phyloP scores from a whole-genome alignment of 1,140 invertebrate genomes.

The Trichomalopsis sarcophagae region DNA sequence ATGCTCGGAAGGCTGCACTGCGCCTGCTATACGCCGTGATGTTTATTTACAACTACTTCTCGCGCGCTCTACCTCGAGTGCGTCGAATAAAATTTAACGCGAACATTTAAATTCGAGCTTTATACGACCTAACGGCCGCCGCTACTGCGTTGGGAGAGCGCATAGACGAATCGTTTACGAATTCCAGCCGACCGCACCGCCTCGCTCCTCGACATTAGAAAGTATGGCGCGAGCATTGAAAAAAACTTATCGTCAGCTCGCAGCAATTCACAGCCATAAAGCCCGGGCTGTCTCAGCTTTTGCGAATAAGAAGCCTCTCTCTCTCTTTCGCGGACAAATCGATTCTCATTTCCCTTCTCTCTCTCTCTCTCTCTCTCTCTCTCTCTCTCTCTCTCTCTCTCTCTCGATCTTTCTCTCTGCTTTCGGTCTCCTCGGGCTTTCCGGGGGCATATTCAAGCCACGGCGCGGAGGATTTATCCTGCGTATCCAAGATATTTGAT shows the following conservation, averaged over 20 bases:
- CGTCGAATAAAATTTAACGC: slow-evolving; percentile 1
- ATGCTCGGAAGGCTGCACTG: neutral
- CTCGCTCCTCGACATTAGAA: neutral
- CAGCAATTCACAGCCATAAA: slow-evolving; percentile 16
- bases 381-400: too few species aligned
- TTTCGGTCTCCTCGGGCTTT: neutral
- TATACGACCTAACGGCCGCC: neutral
- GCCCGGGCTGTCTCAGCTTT: neutral
- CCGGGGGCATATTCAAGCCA: slow-evolving; percentile 31
- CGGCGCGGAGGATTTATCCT: slow-evolving; percentile 12
- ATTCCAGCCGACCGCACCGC: neutral
- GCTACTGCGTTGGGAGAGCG: too few species aligned
- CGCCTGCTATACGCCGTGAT: neutral
- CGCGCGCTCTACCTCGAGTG: neutral
- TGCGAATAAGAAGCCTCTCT: neutral
- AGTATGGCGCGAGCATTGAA: neutral
- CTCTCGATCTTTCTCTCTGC: too few species aligned
- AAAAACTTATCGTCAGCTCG: neutral
- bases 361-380: neutral
- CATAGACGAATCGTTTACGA: neutral
- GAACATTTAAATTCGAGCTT: neutral
- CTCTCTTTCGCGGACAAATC: slow-evolving; percentile 6
- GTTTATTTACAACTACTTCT: neutral
- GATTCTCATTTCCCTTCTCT: slow-evolving; percentile 25
- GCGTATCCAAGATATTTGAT: slow-evolving; percentile 12